phyloP scores from a whole-genome alignment of 1,140 invertebrate genomes.

The Lepidurus couesii region DNA sequence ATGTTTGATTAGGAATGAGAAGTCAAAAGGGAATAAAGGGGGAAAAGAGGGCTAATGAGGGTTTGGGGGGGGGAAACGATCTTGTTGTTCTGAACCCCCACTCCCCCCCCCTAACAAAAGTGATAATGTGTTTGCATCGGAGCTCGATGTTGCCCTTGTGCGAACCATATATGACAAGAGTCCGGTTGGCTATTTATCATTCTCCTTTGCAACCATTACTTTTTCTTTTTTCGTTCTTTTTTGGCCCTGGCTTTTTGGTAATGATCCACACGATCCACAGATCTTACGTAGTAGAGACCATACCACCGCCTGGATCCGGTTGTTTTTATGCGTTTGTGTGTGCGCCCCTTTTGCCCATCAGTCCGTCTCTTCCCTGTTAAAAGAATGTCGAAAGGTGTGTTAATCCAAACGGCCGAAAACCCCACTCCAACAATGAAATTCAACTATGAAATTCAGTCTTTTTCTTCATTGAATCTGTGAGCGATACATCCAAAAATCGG shows the following conservation, averaged over 20 bases:
- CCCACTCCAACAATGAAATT: too few relatives aligned
- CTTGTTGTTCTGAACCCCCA: constrained; percentile 7
- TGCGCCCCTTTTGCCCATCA: background rate
- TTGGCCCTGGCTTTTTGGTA: constrained; percentile 20
- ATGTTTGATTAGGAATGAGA: too few relatives aligned
- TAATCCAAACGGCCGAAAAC: too few relatives aligned
- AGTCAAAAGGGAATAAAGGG: too few relatives aligned
- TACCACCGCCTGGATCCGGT: too few relatives aligned
- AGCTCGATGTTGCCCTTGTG: constrained; percentile 22
- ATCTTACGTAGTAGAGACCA: too few relatives aligned
- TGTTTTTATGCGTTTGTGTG: constrained; percentile 19
- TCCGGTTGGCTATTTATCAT: background rate
- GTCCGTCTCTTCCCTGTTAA: too few relatives aligned
- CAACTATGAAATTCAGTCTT: too few relatives aligned
- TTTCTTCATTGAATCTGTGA: too few relatives aligned
- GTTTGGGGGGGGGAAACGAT: background rate
- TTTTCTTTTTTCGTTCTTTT: background rate
- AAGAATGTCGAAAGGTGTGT: too few relatives aligned
- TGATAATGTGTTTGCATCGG: constrained; percentile 24
- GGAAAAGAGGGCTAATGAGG: background rate
- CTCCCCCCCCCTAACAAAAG: background rate
- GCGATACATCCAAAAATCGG: too few relatives aligned
- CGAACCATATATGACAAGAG: background rate
- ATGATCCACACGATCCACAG: background rate
- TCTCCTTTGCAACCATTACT: background rate